Conservation (phyloP, 2,113 vertebrate species). For the Myrmophylax atrothorax region DNA sequence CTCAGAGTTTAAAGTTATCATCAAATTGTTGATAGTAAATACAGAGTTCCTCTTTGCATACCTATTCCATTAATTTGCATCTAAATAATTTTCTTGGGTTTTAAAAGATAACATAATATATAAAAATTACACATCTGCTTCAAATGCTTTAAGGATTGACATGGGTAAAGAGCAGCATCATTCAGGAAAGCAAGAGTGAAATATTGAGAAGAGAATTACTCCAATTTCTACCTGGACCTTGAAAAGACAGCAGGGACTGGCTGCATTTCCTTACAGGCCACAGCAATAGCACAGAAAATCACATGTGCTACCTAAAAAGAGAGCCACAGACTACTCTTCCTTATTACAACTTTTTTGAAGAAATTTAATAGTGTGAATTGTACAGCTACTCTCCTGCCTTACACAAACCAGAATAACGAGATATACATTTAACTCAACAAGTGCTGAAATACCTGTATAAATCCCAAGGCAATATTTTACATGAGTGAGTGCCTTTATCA, state of each 20-base stretch:
- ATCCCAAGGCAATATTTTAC: not conserved
- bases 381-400: not conserved
- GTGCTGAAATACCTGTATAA: not conserved
- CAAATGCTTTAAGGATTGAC: not conserved
- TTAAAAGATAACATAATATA: not conserved
- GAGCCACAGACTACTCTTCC: not conserved
- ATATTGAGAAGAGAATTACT: not conserved
- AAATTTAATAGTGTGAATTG: not conserved
- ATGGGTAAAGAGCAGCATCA: not conserved
- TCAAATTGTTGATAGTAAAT: not conserved
- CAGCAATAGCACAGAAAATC: not conserved
- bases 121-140: not conserved
- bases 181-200: not conserved
- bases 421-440: not conserved
- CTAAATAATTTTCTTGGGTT: not conserved
- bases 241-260: not conserved
- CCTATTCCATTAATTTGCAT: not conserved
- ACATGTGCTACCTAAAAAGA: not conserved
- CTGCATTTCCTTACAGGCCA: not conserved
- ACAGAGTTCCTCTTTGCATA: not conserved
- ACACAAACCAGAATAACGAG: not conserved
- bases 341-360: not conserved
- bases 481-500: not conserved
- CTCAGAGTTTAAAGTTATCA: not conserved
- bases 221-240: not conserved